A percentile compares a stretch with the other conserved stretches of the same genome.
phyloP scores from a whole-genome alignment of 2,113 vertebrate species.

The Lophotis ruficrista region DNA sequence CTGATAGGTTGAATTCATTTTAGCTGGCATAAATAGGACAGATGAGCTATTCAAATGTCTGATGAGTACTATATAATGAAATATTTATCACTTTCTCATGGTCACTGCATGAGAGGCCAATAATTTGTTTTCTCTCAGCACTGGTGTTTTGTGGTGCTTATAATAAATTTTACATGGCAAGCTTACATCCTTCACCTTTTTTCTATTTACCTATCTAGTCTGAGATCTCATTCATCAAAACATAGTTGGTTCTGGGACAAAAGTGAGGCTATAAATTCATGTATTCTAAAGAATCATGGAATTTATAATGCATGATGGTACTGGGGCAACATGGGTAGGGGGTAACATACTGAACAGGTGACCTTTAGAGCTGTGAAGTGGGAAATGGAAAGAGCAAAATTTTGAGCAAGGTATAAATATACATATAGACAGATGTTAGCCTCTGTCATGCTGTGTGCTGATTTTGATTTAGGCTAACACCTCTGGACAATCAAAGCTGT shows the following conservation, averaged over 20 bases:
- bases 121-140: slow-evolving; percentile 70
- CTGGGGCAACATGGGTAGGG: not conserved
- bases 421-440: not conserved
- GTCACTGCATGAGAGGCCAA: slow-evolving; percentile 66
- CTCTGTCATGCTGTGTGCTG: not conserved
- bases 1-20: slow-evolving; percentile 81
- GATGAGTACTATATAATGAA: slow-evolving; percentile 71
- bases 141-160: slow-evolving; percentile 51
- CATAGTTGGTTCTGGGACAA: not conserved
- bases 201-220: slow-evolving; percentile 65
- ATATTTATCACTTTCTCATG: slow-evolving; percentile 73
- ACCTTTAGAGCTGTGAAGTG: not conserved
- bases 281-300: slow-evolving; percentile 31
- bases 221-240: slow-evolving; percentile 62
- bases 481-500: not conserved
- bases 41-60: slow-evolving; percentile 77
- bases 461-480: not conserved
- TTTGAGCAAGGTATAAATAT: not conserved
- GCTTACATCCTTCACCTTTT: slow-evolving; percentile 29
- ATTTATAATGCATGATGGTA: not conserved
- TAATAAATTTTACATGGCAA: slow-evolving; percentile 69
- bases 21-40: slow-evolving; percentile 80
- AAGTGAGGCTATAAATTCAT: slow-evolving; percentile 51
- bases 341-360: not conserved
- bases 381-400: not conserved